Evolutionary conservation across 2,797 vertebrate species (phyloP).

Genomic region (Cottoperca gobio): DNA sequence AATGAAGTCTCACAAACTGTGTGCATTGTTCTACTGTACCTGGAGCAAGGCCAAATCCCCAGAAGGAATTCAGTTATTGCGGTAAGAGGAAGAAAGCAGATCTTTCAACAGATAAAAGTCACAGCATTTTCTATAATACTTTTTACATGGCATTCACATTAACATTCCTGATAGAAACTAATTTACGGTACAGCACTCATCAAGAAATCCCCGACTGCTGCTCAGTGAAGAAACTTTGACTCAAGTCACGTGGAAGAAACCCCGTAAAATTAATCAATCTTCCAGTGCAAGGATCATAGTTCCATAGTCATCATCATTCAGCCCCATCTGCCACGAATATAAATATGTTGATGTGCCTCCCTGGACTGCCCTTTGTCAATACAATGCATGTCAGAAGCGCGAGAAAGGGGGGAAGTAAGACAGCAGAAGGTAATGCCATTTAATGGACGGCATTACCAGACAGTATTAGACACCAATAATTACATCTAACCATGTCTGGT

Average conservation of each 20-base stretch:
- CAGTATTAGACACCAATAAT: constrained; percentile 98
- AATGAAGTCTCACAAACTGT: constrained; percentile 31
- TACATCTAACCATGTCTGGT: constrained; percentile 99
- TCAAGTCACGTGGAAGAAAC: constrained; percentile 78
- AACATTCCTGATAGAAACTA: constrained; percentile 30
- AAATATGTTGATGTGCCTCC: constrained; percentile 55
- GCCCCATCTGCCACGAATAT: constrained; percentile 49
- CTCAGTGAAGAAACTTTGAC: constrained; percentile 81
- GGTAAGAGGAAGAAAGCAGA: constrained; percentile 44
- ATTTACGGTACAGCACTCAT: constrained; percentile 11
- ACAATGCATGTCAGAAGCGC: constrained; percentile 47
- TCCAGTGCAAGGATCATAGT: constrained; percentile 84
- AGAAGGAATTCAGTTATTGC: constrained; percentile 67
- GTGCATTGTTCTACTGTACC: constrained; percentile 44
- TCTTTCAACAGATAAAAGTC: constrained; percentile 31
- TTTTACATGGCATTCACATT: constrained; percentile 15
- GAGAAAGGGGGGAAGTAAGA: constrained; percentile 77
- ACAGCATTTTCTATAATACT: constrained; percentile 17
- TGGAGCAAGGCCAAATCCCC: constrained; percentile 42
- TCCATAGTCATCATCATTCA: constrained; percentile 53
- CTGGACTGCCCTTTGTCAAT: constrained; percentile 54
- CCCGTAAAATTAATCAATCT: constrained; percentile 60
- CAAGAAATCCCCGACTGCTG: constrained; percentile 40
- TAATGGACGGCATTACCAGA: constrained; percentile 99
- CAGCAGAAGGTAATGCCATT: constrained; percentile 84